Conservation (phyloP, 2,888 invertebrate species). For the Pristionchus maxplancki region DNA sequence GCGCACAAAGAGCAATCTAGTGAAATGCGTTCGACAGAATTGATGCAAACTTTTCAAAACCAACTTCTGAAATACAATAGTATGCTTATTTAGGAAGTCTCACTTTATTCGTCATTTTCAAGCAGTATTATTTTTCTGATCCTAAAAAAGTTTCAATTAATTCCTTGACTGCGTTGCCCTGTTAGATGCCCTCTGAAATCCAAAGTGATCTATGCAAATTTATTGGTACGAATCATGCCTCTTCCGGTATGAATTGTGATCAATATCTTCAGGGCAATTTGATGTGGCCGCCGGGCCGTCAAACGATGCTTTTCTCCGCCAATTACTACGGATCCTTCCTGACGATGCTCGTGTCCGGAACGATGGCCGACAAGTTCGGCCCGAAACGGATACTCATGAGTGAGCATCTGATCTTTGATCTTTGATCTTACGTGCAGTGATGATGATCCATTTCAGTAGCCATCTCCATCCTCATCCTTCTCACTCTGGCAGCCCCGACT, state of each 20-base stretch:
- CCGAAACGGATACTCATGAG: slow-evolving; percentile 47
- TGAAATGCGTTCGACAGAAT: no score
- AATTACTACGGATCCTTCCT: slow-evolving; percentile 41
- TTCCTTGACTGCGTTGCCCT: no score
- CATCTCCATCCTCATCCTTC: slow-evolving; percentile 26
- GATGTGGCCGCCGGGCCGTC: slow-evolving; percentile 41
- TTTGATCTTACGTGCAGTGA: background rate
- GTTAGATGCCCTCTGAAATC: no score
- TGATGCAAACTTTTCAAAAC: no score
- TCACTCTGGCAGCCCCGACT: slow-evolving; percentile 27
- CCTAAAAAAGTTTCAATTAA: no score
- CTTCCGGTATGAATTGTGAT: no score
- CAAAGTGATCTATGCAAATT: no score
- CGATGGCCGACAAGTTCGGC: slow-evolving; percentile 49
- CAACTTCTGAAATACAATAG: no score
- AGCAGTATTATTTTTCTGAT: no score
- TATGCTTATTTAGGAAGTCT: no score
- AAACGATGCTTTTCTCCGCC: slow-evolving; percentile 49
- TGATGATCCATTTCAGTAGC: background rate
- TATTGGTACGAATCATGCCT: no score
- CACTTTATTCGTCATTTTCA: no score
- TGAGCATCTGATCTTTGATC: background rate
- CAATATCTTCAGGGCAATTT: slow-evolving; percentile 43
- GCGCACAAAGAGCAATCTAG: background rate
- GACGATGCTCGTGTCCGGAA: slow-evolving; percentile 32